Conservation (phyloP, 2,888 invertebrate species). For the Macrophya annulata region DNA sequence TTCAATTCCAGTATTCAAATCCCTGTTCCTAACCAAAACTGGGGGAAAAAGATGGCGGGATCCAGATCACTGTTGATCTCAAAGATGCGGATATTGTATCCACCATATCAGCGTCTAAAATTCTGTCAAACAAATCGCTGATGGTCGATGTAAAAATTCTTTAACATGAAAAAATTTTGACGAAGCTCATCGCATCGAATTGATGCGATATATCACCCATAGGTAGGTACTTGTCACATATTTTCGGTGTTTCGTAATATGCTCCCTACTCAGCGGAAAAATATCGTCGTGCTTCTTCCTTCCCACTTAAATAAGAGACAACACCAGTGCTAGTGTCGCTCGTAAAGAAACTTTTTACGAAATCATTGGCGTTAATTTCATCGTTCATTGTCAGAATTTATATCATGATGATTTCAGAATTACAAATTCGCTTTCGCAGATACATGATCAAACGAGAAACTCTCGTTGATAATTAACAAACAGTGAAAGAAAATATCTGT, state of each 20-base stretch:
- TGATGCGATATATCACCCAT: background rate
- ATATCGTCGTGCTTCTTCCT: background rate
- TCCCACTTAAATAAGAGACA: background rate
- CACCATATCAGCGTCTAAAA: background rate
- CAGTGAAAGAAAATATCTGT: background rate
- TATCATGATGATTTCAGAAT: background rate
- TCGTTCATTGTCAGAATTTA: background rate
- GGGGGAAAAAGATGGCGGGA: background rate
- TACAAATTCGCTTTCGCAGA: background rate
- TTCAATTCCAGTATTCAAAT: slow-evolving; percentile 34
- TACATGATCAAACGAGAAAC: background rate
- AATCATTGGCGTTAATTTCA: slow-evolving; percentile 3
- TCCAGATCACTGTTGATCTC: background rate
- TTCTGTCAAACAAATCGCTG: background rate
- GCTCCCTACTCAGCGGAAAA: background rate
- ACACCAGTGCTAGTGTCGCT: background rate
- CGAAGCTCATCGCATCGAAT: background rate
- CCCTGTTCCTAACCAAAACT: background rate
- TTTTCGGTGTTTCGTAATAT: background rate
- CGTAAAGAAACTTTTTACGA: slow-evolving; percentile 11
- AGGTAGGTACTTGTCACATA: background rate
- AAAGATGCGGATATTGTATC: background rate
- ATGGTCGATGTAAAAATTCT: background rate
- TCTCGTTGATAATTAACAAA: background rate
- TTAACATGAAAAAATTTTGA: background rate